phyloP scores from a whole-genome alignment of 2,113 vertebrate species.

The Delphinapterus leucas region DNA sequence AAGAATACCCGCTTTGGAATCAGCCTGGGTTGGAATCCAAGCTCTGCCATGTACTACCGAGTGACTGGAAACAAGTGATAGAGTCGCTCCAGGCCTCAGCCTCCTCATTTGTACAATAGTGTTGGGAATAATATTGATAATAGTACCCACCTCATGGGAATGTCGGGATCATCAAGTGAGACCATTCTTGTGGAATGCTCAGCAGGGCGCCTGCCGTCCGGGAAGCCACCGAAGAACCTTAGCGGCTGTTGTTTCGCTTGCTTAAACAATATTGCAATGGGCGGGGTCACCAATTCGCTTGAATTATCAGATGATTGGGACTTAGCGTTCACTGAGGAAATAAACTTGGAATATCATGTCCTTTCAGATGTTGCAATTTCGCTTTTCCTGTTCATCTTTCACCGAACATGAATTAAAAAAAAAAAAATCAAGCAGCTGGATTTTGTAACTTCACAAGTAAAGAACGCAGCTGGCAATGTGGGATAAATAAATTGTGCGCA shows the following conservation, averaged over 20 bases:
- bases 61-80: accelerated
- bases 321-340: not conserved
- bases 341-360: not conserved
- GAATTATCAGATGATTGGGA: not conserved
- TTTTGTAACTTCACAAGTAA: slow-evolving; percentile 41
- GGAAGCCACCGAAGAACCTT: not conserved
- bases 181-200: not conserved
- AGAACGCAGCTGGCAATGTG: slow-evolving; percentile 65
- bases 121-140: not conserved
- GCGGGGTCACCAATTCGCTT: not conserved
- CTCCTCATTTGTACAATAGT: not conserved
- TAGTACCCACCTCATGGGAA: not conserved
- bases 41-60: not conserved
- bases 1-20: not conserved
- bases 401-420: not conserved
- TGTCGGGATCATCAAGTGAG: not conserved
- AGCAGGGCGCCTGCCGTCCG: not conserved
- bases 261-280: not conserved
- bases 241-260: not conserved
- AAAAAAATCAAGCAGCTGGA: slow-evolving; percentile 74
- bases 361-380: not conserved
- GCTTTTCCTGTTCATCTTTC: slow-evolving; percentile 30
- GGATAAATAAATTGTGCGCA: slow-evolving; percentile 69
- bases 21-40: not conserved
- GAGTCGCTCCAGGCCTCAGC: not conserved